A percentile compares a stretch with the other conserved stretches of the same genome.
Evolutionary conservation across 2,113 vertebrate genomes (phyloP).

Genomic region (Tragelaphus scriptus): DNA sequence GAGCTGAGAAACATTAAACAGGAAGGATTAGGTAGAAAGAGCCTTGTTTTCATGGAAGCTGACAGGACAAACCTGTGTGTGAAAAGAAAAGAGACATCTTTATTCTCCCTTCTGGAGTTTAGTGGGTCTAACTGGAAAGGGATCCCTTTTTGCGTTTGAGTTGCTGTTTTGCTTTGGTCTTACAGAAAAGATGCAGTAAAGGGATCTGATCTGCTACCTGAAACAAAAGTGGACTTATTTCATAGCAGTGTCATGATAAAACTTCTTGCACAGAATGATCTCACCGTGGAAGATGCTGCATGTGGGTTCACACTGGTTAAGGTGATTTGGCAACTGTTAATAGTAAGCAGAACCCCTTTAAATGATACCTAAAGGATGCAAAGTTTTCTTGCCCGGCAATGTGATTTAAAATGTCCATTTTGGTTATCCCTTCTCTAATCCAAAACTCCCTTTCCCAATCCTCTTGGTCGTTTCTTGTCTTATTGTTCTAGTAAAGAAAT

Average conservation of each 20-base stretch:
- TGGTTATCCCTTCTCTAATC: not conserved
- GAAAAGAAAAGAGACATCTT: not conserved
- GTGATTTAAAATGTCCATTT: not conserved
- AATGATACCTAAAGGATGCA: not conserved
- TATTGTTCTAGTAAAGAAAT: not conserved
- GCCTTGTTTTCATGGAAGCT: not conserved
- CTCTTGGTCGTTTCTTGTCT: not conserved
- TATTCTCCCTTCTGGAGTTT: not conserved
- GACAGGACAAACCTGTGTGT: not conserved
- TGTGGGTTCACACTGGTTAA: fast-evolving
- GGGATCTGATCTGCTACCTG: not conserved
- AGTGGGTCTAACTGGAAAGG: not conserved
- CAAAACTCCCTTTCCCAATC: not conserved
- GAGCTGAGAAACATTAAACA: not conserved
- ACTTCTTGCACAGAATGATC: not conserved
- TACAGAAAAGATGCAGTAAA: not conserved
- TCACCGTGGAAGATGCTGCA: not conserved
- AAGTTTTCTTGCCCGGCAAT: not conserved
- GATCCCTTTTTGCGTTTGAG: not conserved
- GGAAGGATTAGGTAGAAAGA: not conserved
- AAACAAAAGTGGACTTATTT: not conserved
- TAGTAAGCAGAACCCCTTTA: fast-evolving
- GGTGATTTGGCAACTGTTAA: fast-evolving
- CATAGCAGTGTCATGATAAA: not conserved
- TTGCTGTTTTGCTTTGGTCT: not conserved